Percentiles rank a stretch among this genome's conserved stretches.
Evolutionary conservation across 2,888 invertebrate species (phyloP).

Genomic region (Leucophenga montana): DNA sequence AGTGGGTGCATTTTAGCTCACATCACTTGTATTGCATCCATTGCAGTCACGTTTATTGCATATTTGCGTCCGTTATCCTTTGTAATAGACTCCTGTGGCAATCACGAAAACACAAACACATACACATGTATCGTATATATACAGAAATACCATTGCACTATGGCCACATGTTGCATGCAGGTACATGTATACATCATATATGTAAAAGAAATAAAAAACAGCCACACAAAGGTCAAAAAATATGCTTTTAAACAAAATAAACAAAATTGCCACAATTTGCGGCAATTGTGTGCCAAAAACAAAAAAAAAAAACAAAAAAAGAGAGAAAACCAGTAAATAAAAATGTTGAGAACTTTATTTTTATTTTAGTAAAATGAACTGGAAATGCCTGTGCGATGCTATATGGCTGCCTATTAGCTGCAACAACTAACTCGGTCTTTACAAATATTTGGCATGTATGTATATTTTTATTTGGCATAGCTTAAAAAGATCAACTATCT

Average conservation of each 20-base stretch:
- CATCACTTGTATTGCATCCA: background rate
- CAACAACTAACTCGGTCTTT: too few species aligned
- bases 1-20: background rate
- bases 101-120: background rate
- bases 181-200: constrained; percentile 42
- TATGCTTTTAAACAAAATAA: constrained; percentile 4
- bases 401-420: too few species aligned
- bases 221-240: constrained; percentile 22
- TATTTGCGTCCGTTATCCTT: too few species aligned
- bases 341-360: too few species aligned
- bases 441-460: too few species aligned
- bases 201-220: constrained; percentile 22
- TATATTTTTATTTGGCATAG: too few species aligned
- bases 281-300: constrained; percentile 25
- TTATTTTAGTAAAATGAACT: too few species aligned
- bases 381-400: too few species aligned
- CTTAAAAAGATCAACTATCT: too few species aligned
- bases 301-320: background rate
- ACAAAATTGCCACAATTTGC: constrained; percentile 29
- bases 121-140: background rate
- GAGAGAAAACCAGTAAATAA: too few species aligned
- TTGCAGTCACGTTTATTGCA: constrained; percentile 23
- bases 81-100: constrained; percentile 12
- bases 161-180: constrained; percentile 40
- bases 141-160: background rate